phyloP scores from a whole-genome alignment of 2,888 invertebrate genomes.

The Mythimna loreyi region DNA sequence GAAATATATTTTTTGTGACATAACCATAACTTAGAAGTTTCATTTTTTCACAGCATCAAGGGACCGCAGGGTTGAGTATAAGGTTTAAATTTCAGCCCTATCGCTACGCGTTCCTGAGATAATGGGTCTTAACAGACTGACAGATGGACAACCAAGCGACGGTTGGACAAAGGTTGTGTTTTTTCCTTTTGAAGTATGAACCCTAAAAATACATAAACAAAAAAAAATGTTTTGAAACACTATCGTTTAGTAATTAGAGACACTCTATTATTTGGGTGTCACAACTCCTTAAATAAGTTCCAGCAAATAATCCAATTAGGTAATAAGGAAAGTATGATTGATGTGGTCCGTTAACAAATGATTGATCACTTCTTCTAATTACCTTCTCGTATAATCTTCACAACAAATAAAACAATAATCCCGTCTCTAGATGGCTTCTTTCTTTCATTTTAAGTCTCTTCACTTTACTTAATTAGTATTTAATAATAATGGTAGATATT shows the following conservation, averaged over 20 bases:
- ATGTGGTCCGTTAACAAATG: constrained; percentile 32
- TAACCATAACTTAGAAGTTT: no score
- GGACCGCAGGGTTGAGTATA: no score
- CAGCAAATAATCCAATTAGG: constrained; percentile 33
- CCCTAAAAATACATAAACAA: no score
- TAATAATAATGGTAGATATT: constrained; percentile 1
- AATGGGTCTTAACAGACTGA: no score
- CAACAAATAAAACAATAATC: constrained; percentile 35
- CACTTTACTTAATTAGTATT: constrained; percentile 15
- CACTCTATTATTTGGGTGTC: constrained; percentile 25
- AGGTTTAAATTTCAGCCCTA: no score
- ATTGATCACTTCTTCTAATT: constrained; percentile 51
- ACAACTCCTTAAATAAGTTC: constrained; percentile 28
- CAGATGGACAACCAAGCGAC: no score
- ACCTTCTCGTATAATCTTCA: constrained; percentile 20
- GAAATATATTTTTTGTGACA: no score
- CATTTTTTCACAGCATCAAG: no score
- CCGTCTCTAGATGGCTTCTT: constrained; percentile 5
- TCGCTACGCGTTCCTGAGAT: no score
- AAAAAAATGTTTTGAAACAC: background rate
- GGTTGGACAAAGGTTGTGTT: no score
- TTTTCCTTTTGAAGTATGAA: no score
- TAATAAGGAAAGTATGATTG: constrained; percentile 40
- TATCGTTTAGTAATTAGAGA: background rate
- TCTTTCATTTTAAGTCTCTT: constrained; percentile 9